Evolutionary conservation across 2,797 vertebrate genomes (phyloP).

Genomic region (Syngnathus rostellatus): DNA sequence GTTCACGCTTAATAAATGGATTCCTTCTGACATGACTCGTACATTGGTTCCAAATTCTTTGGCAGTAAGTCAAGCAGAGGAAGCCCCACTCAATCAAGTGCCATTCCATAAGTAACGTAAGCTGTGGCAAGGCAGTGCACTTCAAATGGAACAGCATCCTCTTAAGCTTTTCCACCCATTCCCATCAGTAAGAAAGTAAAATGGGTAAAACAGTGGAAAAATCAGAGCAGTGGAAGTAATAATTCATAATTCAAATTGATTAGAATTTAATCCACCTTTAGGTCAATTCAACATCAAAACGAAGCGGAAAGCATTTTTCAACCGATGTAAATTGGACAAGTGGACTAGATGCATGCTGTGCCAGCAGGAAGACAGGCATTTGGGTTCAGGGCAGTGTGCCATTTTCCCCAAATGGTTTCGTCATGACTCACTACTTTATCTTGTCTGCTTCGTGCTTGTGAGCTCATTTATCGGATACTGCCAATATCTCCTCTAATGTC

Average conservation of each 20-base stretch:
- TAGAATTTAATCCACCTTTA: slow-evolving; percentile 69
- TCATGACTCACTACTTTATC: slow-evolving; percentile 69
- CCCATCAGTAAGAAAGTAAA: slow-evolving; percentile 25
- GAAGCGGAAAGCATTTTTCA: slow-evolving; percentile 55
- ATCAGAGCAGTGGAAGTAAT: slow-evolving; percentile 51
- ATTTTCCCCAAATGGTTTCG: slow-evolving; percentile 63
- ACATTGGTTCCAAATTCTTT: slow-evolving; percentile 50
- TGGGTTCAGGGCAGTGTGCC: slow-evolving; percentile 58
- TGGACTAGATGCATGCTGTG: slow-evolving; percentile 46
- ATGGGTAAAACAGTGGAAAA: slow-evolving; percentile 54
- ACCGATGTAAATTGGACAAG: slow-evolving; percentile 55
- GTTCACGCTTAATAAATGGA: slow-evolving; percentile 55
- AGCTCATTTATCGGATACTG: slow-evolving; percentile 44
- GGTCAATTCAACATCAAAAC: slow-evolving; percentile 63
- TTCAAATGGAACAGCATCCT: slow-evolving; percentile 57
- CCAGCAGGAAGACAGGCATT: slow-evolving; percentile 43
- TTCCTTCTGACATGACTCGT: slow-evolving; percentile 68
- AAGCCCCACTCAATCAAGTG: slow-evolving; percentile 68
- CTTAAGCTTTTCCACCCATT: slow-evolving; percentile 50
- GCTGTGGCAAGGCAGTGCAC: slow-evolving; percentile 50
- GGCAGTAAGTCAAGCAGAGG: slow-evolving; percentile 57
- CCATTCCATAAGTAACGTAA: slow-evolving; percentile 69
- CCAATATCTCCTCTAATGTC: slow-evolving; percentile 38
- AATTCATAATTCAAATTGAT: slow-evolving; percentile 69
- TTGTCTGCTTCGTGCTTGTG: slow-evolving; percentile 31